A percentile compares a stretch with the other conserved stretches of the same genome.
These are phyloP conservation scores for Gobius niger DNA, from an alignment of 2,113 vertebrate species.

Conservation along the genomic window DNA sequence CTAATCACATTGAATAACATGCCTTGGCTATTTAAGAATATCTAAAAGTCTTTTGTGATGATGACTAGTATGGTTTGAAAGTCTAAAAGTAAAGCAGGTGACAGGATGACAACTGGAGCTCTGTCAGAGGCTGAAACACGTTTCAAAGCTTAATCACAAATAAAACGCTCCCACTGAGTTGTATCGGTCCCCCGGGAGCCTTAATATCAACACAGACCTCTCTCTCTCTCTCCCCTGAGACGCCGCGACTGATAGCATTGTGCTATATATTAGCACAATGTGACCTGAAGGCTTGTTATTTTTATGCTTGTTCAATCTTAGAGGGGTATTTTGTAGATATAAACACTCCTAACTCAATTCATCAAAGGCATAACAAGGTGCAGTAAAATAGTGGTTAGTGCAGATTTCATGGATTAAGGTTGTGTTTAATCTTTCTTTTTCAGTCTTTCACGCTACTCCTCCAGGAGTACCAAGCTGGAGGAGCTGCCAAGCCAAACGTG, in stretches of 20 bases:
- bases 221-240: not conserved
- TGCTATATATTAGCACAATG: not conserved
- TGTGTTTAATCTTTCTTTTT: no score
- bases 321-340: not conserved
- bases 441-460: no score
- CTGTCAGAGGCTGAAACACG: constrained; percentile 37
- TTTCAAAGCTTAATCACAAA: constrained; percentile 43
- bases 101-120: constrained; percentile 41
- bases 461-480: no score
- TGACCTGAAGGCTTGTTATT: not conserved
- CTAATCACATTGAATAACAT: no score
- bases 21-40: no score
- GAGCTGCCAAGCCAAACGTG: no score
- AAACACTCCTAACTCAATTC: not conserved
- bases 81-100: constrained; percentile 24
- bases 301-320: not conserved
- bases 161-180: constrained; percentile 35
- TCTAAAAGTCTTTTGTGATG: no score
- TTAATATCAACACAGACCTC: constrained; percentile 11
- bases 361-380: no score
- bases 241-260: not conserved
- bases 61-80: not conserved
- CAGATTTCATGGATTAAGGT: no score
- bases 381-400: no score
- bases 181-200: constrained; percentile 14